Percentiles rank a stretch among this genome's conserved stretches.
phyloP scores from a whole-genome alignment of 2,888 invertebrate species.

The Ceraclea dissimilis region DNA sequence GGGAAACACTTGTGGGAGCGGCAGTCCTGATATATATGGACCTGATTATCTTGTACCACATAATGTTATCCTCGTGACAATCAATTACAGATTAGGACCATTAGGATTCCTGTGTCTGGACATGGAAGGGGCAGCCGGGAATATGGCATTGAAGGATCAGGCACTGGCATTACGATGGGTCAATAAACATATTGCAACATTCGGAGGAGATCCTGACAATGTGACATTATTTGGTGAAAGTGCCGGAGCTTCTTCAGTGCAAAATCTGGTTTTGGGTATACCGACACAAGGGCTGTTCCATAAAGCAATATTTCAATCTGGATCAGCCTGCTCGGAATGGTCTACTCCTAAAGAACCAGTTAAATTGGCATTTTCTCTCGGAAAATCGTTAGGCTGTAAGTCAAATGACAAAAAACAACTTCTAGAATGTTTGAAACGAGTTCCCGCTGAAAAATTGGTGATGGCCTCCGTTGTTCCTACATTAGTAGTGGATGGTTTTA shows the following conservation, averaged over 20 bases:
- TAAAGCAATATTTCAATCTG: slow-evolving; percentile 17
- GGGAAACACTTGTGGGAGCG: slow-evolving; percentile 14
- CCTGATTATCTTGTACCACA: slow-evolving; percentile 15
- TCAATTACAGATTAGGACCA: slow-evolving; percentile 18
- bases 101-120: slow-evolving; percentile 19
- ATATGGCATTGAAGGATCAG: slow-evolving; percentile 21
- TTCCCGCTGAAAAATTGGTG: slow-evolving; percentile 12
- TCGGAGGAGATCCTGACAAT: slow-evolving; percentile 19
- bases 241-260: slow-evolving; percentile 17
- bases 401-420: slow-evolving; percentile 10
- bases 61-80: slow-evolving; percentile 18
- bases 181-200: slow-evolving; percentile 13
- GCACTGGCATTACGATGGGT: slow-evolving; percentile 17
- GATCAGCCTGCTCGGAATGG: slow-evolving; percentile 12
- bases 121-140: slow-evolving; percentile 16
- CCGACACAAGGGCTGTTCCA: slow-evolving; percentile 11
- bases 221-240: slow-evolving; percentile 21
- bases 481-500: neutral
- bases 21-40: slow-evolving; percentile 9
- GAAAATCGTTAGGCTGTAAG: slow-evolving; percentile 11
- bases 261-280: slow-evolving; percentile 7
- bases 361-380: slow-evolving; percentile 14
- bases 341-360: slow-evolving; percentile 6
- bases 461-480: neutral
- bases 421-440: slow-evolving; percentile 6